Evolutionary conservation across 92 coral and sea anemone species (phyloP), one percentile per base, ranked within the genome.

Genomic region (Pocillopora meandrina): DNA sequence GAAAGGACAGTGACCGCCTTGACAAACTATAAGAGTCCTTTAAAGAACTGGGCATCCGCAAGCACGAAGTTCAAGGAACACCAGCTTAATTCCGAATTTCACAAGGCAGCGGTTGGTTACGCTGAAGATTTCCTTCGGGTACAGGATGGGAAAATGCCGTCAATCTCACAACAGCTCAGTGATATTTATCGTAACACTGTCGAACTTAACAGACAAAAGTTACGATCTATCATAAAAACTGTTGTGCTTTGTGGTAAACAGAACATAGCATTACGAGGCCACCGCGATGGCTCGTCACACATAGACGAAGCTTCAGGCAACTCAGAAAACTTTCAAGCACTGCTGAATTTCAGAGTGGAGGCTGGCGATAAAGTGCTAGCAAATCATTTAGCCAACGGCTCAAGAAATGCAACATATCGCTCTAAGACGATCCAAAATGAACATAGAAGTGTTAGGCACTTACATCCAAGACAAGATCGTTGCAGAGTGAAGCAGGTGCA

Each of bases 311-410:
- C 71, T 73, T 55, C 81, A 60, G 87, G 79, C 80, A 89, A 89
- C 81, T 92, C 92, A 66, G 94, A 92, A 3, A 91, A 91, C 82
- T 91, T 91, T 76, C 89, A 91, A 81, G 88, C 94, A 72, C 87
- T 91, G 72, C 91, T 88, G 33, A 82, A 91, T 84, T 89, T 89
- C 80, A 77, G 92, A 82, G 84, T 82, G 74, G 92, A 89, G 72
- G 85, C 92, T 59, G 89, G 92, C 49, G 90, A 82, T 86, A 82
- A 90, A 77, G 81, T 75, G 61, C 90, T 86, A 65, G 81, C 63
- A 61, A 70, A 80, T 63, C 89, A 89, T 77, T 77, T 89, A 72
- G 88, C 86, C 61, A 86, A 76, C 69, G 78, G 86, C 87, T 74
- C 79, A 78, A 89, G 84, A 87, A 87, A 88, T 68, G 82, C 85